These are phyloP conservation scores for Coremacera marginata DNA, from an alignment of 2,888 invertebrate genomes.

Conservation along the genomic window DNA sequence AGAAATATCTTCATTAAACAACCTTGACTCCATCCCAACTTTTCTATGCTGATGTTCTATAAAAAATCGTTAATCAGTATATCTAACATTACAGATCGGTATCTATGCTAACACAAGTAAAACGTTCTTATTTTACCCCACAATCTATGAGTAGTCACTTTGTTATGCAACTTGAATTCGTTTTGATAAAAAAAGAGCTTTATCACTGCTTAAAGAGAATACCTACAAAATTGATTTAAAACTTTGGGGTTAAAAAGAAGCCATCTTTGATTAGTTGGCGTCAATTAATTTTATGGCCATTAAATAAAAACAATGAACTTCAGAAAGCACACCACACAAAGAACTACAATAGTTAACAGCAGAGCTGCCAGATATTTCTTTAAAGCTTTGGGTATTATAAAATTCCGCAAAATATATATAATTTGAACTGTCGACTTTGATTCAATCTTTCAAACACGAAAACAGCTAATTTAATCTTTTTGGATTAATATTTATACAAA, in stretches of 20 bases:
- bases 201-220: neutral
- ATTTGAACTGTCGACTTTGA: no score
- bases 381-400: no score
- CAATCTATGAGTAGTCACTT: neutral
- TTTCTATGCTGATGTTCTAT: no score
- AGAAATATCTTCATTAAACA: no score
- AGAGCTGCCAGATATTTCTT: neutral
- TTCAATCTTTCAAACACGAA: no score
- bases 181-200: neutral
- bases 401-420: no score
- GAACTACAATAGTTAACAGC: neutral
- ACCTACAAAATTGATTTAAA: neutral
- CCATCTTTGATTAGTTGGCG: neutral
- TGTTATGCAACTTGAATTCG: neutral
- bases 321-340: neutral
- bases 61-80: neutral
- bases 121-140: neutral
- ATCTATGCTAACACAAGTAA: neutral
- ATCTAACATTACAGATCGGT: neutral
- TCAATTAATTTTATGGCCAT: neutral
- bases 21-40: no score
- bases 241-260: neutral
- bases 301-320: constrained; percentile 2
- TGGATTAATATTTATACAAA: no score
- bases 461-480: no score